A percentile compares a stretch with the other conserved stretches of the same genome.
These are phyloP conservation scores for Argyresthia goedartella DNA, from an alignment of 2,888 invertebrate species.

Conservation along the genomic window DNA sequence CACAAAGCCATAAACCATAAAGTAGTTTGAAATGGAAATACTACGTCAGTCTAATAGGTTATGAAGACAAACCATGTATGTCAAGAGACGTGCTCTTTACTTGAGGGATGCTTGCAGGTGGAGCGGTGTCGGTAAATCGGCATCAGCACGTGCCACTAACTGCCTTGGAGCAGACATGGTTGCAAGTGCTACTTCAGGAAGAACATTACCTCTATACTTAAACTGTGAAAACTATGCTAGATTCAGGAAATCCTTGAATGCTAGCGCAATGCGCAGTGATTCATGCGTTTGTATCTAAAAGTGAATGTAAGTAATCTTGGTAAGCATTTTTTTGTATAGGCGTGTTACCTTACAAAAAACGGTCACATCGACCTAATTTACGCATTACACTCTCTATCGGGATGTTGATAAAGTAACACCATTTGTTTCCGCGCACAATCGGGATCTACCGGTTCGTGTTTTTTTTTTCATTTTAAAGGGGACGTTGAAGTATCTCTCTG, in stretches of 20 bases:
- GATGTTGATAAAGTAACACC: neutral
- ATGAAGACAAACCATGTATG: too few relatives aligned
- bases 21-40: too few relatives aligned
- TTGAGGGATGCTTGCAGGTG: slow-evolving; percentile 26
- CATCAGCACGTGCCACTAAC: slow-evolving; percentile 50
- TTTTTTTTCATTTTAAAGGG: neutral
- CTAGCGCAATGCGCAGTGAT: too few relatives aligned
- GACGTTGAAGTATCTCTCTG: neutral
- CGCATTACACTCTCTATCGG: too few relatives aligned
- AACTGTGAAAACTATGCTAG: slow-evolving; percentile 14
- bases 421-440: neutral
- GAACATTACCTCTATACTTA: slow-evolving; percentile 16
- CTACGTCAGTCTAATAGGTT: too few relatives aligned
- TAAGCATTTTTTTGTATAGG: too few relatives aligned
- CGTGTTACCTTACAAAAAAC: too few relatives aligned
- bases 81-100: slow-evolving; percentile 14
- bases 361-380: too few relatives aligned
- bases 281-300: too few relatives aligned
- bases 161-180: slow-evolving; percentile 21
- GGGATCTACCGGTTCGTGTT: neutral
- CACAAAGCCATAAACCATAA: too few relatives aligned
- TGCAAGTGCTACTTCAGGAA: slow-evolving; percentile 19
- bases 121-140: slow-evolving; percentile 16
- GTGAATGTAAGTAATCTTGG: too few relatives aligned
- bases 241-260: neutral